Conservation (phyloP, 2,888 invertebrate species). For the Eueremaeus valkanovi region DNA sequence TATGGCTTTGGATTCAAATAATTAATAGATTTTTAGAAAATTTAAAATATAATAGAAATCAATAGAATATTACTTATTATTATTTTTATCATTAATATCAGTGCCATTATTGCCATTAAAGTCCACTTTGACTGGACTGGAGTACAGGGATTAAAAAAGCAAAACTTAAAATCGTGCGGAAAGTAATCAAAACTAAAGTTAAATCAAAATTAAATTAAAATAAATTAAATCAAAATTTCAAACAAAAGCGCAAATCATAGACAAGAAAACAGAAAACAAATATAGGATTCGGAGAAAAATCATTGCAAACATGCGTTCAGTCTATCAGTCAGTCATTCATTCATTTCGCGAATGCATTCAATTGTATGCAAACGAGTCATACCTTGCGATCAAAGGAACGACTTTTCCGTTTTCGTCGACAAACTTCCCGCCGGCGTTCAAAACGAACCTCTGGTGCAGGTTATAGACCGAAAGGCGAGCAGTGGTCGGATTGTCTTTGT, state of each 20-base stretch:
- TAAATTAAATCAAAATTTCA: constrained; percentile 11
- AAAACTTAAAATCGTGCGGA: neutral
- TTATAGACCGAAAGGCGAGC: constrained; percentile 58
- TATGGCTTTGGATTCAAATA: constrained; percentile 16
- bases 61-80: constrained; percentile 1
- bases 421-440: constrained; percentile 73
- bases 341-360: too few species aligned
- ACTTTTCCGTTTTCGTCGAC: constrained; percentile 53
- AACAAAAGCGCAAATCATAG: neutral
- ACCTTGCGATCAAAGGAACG: constrained; percentile 55
- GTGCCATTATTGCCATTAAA: constrained; percentile 15
- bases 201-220: neutral
- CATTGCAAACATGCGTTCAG: too few species aligned
- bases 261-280: constrained; percentile 24
- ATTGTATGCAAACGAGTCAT: constrained; percentile 36
- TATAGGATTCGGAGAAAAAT: too few species aligned
- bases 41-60: neutral
- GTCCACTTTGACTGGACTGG: constrained; percentile 20
- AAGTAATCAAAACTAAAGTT: neutral
- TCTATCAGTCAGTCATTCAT: too few species aligned
- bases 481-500: constrained; percentile 86
- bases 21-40: neutral
- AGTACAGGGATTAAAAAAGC: neutral
- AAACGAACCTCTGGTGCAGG: constrained; percentile 62
- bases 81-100: constrained; percentile 5